Evolutionary conservation across 2,113 vertebrate genomes (phyloP), one percentile per base, ranked within the genome.

Genomic region (Prochilodus magdalenae): DNA sequence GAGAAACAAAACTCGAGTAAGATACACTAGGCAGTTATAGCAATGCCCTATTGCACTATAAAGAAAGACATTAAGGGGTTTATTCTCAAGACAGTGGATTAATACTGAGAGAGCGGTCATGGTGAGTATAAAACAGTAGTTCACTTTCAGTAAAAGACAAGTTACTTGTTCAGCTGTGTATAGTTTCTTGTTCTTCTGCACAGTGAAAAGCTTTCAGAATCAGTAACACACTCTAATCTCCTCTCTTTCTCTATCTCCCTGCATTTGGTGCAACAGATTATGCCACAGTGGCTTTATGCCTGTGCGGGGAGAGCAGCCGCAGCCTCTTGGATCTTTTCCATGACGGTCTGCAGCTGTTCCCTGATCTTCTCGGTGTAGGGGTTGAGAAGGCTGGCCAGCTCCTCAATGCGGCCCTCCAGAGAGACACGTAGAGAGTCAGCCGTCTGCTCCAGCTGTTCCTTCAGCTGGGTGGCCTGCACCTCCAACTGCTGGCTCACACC

Each of bases 251-350:
- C 55, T 59, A 5, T 59, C 57, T 67, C 24, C 70, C 77, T 33
- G 75, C 40, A 26, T 70, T 84, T 82, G 88, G 44, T 89, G 81
- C 57, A 78, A 36, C 57, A 73, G 77, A 26, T 44, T 22, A 26
- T 47, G 22, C 27, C 44, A 77, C 79, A 83, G 71, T 80, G 74
- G 60, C 63, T 84, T 87, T 91, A 92, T n/a, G 63, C 53, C 71
- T 73, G 63, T 10, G 77, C 51, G 63, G 44, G 66, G n/a, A 86
- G 24, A 73, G 81, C 85, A 30, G 36, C 82, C 18, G 66, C 0
- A 0, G 85, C 85, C 51, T 89, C 89, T 87, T 93, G 91, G 86
- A 94, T 82, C 82, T 92, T 93, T 0, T 94, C 92, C 26, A 90
- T 67, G 20, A 93, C 63, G 30, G 10, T 40, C 66, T 94, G 89